Base-by-base conservation (phyloP, 1,140 invertebrate genomes). In the Ectropis grisescens region DNA sequence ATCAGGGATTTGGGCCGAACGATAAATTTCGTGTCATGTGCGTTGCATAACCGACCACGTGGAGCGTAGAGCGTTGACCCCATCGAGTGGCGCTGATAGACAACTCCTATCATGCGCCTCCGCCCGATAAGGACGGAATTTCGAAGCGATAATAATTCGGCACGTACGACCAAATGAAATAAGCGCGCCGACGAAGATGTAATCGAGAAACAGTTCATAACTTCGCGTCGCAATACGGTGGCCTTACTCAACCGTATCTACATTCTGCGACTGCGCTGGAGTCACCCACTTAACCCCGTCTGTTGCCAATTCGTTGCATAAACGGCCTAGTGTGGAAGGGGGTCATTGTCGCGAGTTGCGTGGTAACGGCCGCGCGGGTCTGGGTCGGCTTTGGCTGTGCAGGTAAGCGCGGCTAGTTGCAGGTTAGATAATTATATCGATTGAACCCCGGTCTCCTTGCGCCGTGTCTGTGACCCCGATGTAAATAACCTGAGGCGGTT, bases 401-500 rank as follows among this genome's bases (percentile, higher is more conserved):
- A 57, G 49, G 46, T 52, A 56, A 46, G 42, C 23, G 33, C 32
- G 36, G 49, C 48, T 61, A 58, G 56, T 47, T 54, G 50, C 57
- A 51, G 47, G 56, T 71, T 71, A 68, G 60, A 71, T 68, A 67
- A 71, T 66, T 60, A 67, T 60, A 71, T 62, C 64, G 68, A 71
- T 69, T 60, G 60, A 60, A 66, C 60, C 58, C 47, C 42, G 50
- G 59, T 68, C 67, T 71, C 61, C 65, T 70, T 74, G 16, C 70
- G 45, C 49, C 49, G 69, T 79, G 74, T 76, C 75, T 80, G 69
- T 76, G 71, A 80, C 75, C 75, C 71, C 71, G 66, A 76, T 75
- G 75, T 80, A 75, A 80, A 79, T 79, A 79, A 76, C 74, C 71
- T 74, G 61, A 66, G 64, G 56, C 59, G 59, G 56, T 61, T 55